Evolutionary conservation across 2,113 vertebrate genomes (phyloP).

Genomic region (Peromyscus maniculatus): DNA sequence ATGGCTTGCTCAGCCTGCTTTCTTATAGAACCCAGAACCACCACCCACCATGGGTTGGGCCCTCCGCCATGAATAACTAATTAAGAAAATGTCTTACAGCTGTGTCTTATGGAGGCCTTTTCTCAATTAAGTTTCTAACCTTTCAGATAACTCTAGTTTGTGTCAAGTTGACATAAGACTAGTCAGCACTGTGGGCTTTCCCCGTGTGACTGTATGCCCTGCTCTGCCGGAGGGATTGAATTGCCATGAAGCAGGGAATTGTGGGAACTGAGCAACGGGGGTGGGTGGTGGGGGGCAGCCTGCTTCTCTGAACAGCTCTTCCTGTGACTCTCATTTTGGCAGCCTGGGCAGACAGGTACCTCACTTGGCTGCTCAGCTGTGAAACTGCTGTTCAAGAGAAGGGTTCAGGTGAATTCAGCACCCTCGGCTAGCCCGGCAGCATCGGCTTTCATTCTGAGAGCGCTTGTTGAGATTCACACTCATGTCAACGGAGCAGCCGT

Average conservation of each 20-base stretch:
- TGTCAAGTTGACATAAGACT: neutral
- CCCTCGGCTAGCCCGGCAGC: neutral
- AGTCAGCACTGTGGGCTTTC: neutral
- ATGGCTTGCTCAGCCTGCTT: neutral
- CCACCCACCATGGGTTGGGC: neutral
- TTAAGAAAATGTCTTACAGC: neutral
- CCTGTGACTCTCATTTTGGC: constrained; percentile 37
- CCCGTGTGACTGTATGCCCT: neutral
- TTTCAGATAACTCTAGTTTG: neutral
- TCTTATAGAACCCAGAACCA: neutral
- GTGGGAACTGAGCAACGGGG: neutral
- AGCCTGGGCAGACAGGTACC: neutral
- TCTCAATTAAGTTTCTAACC: neutral
- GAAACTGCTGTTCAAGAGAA: constrained; percentile 10
- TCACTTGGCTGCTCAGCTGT: constrained; percentile 41
- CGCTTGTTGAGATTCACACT: neutral
- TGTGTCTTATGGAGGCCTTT: neutral
- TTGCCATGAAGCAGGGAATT: too few relatives aligned
- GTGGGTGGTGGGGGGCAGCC: neutral
- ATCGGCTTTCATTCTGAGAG: neutral
- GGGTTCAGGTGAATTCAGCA: neutral
- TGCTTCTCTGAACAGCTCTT: constrained; percentile 14
- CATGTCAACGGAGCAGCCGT: neutral
- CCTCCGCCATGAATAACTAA: neutral
- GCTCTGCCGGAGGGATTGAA: neutral